Base-by-base conservation (phyloP, 2,888 invertebrate genomes). In the Agrochola lychnidis region DNA sequence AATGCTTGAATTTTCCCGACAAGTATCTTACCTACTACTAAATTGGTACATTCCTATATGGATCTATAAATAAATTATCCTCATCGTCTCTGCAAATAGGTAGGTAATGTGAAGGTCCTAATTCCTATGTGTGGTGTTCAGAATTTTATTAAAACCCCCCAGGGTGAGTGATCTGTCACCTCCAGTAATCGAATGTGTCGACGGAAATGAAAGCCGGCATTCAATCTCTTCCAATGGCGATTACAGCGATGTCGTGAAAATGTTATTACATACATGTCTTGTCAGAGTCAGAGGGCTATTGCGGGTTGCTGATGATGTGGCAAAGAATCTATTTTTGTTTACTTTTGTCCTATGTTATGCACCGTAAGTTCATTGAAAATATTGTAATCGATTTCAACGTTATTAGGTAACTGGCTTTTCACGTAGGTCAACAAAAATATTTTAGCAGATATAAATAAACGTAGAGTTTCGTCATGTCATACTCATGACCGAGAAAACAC, bases 121-220 rank as follows among this genome's bases (percentile, higher is more conserved):
- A 30, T 30, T 30, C 19, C 42, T 70, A 40, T 30, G 45, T 64
- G 83, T 76, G 70, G 66, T 74, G 62, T 76, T 80, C 76, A 56
- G 62, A 78, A 79, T 79, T 84, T 81, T 73, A 85, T 82, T 87
- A 78, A 78, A 73, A 36, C 36, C 88, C 88, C 89, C 88, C 78
- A 74, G 87, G 87, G 86, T 67, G 89, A 87, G 85, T 30, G 89
- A 88, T 82, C 88, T 87, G 91, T 91, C 91, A 92, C 86, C 79
- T 75, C 74, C 91, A 90, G 87, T 85, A 86, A 90, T 88, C 86
- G 85, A 80, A 88, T 81, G 86, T 82, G 83, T 84, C 79, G 72
- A 81, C 89, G 92, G 92, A 93, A 92, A 92, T 92, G 89, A 91
- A 89, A 87, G 25, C 56, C 76, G 72, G 82, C 83, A 85, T 83